phyloP scores from a whole-genome alignment of 2,113 vertebrate species.

The Kryptolebias marmoratus region DNA sequence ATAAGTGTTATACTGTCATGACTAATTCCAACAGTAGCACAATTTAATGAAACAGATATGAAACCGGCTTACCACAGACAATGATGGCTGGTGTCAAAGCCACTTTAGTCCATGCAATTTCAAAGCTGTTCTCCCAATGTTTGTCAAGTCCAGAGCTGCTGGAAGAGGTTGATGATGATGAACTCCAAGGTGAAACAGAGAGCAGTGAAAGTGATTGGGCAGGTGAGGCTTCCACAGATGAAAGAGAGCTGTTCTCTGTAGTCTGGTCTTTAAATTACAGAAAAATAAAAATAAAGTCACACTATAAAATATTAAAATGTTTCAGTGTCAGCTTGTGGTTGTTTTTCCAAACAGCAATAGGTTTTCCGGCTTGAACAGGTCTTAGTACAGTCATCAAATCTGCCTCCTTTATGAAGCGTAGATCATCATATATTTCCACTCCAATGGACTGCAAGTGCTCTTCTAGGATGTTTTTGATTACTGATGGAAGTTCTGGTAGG shows the following conservation, averaged over 20 bases:
- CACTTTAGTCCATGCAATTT: neutral
- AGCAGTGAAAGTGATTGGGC: neutral
- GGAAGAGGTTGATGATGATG: no score
- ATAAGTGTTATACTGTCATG: neutral
- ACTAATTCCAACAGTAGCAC: neutral
- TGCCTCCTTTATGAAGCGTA: neutral
- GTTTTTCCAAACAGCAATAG: neutral
- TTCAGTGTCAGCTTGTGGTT: neutral
- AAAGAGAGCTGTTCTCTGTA: neutral
- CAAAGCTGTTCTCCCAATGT: no score
- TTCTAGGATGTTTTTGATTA: neutral
- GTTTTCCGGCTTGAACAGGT: no score
- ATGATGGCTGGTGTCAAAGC: constrained; percentile 14
- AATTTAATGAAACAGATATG: neutral
- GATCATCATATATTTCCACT: neutral
- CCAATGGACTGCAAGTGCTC: neutral
- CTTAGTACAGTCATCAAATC: neutral
- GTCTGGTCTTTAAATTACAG: neutral
- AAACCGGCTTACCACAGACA: constrained; percentile 27
- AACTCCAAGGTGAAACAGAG: no score
- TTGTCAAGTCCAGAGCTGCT: no score
- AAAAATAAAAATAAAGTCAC: neutral
- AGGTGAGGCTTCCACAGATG: neutral
- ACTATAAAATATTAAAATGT: no score
- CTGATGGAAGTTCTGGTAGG: neutral